Evolutionary conservation across 37 sponge, comb jelly and placozoan genomes (phyloP), one percentile per base, ranked within the genome.

Genomic region (Geodia barretti): DNA sequence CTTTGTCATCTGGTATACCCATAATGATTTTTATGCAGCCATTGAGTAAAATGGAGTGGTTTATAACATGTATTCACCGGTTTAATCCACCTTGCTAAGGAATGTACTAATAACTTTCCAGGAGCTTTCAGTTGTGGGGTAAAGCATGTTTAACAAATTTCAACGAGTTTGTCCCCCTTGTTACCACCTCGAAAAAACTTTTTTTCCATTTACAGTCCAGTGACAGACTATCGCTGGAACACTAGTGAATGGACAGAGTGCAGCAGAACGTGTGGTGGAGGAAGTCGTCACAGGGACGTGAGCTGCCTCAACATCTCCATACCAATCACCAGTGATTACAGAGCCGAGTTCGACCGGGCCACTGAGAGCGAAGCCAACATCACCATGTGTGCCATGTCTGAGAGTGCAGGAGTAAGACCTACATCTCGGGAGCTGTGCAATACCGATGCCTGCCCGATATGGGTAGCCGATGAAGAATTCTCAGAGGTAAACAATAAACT

Each of bases 221-320:
- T 47, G 11, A 47, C 54, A 47, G 54, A 47, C 7, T 47, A 17
- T 47, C 7, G 54, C 7, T 47, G 54, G 54, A 47, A 47, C 54
- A 47, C 54, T 14, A 47, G 54, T 14, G 54, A 47, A 47, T 47
- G 54, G 54, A 47, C 11, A 17, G 54, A 79, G 70, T 79, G 80
- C n/a, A 64, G 70, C 5, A 43, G 60, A 33, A 79, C 80, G 3
- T 79, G 80, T 42, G 23, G 60, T 54, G 80, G 80, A 39, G 80
- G 80, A 4, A 23, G 34, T 41, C 54, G 47, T 28, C 24, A 2
- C 1, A 34, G 80, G 4, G 19, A 41, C 4, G 70, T 79, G 4
- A 2, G 42, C 67, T 78, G 78, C 24, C 25, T 62, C 5, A n/a
- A 61, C 4, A 21, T 76, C 21, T 47, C 54, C 7, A 47, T 47